Evolutionary conservation across 2,797 vertebrate genomes (phyloP).

Genomic region (Knipowitschia caucasica): DNA sequence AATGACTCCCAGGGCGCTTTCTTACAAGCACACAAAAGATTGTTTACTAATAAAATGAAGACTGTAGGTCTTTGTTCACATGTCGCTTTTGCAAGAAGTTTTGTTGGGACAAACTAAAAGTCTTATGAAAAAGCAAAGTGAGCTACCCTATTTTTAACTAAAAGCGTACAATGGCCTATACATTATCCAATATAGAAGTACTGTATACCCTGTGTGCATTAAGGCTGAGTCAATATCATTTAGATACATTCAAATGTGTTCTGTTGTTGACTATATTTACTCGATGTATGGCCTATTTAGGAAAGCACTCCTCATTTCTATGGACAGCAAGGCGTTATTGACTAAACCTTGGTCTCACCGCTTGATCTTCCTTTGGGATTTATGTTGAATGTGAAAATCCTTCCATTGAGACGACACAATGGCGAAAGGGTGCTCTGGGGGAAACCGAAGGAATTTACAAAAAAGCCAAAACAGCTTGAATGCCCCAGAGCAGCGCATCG

Average conservation of each 20-base stretch:
- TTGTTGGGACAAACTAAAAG: too few relatives aligned
- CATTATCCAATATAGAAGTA: too few relatives aligned
- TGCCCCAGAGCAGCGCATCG: constrained; percentile 36
- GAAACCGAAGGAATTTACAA: constrained; percentile 64
- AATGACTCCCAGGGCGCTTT: too few relatives aligned
- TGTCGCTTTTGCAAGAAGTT: too few relatives aligned
- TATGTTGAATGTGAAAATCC: constrained; percentile 74
- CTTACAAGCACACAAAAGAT: too few relatives aligned
- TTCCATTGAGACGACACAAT: constrained; percentile 76
- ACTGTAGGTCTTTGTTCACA: too few relatives aligned
- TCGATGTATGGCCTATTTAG: constrained; percentile 10
- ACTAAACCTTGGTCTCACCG: constrained; percentile 69
- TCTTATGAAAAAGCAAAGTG: too few relatives aligned
- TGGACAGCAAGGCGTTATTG: constrained; percentile 64
- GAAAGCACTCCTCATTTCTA: constrained; percentile 39
- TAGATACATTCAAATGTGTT: neutral
- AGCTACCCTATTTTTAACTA: too few relatives aligned
- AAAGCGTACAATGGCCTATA: too few relatives aligned
- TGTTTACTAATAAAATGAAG: too few relatives aligned
- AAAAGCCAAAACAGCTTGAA: constrained; percentile 57
- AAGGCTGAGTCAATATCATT: neutral
- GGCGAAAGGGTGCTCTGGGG: constrained; percentile 60
- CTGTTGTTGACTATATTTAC: constrained; percentile 2
- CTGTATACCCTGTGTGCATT: neutral
- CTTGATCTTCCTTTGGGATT: constrained; percentile 71